These are phyloP conservation scores for Coluber constrictor DNA, from an alignment of 2,797 vertebrate genomes.

Conservation along the genomic window DNA sequence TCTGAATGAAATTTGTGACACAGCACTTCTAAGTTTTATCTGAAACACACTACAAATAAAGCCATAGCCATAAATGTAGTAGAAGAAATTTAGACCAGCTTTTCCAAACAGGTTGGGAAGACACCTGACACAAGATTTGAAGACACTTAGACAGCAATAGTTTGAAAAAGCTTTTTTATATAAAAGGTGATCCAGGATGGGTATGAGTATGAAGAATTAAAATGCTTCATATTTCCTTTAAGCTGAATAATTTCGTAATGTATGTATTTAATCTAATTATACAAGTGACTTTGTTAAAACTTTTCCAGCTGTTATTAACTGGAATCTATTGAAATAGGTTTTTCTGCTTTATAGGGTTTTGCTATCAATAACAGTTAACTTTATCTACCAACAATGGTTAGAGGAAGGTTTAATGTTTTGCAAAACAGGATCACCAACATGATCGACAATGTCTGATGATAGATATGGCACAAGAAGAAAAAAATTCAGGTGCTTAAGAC, in stretches of 20 bases:
- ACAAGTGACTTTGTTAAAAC: neutral
- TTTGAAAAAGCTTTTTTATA: neutral
- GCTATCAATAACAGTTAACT: fast-evolving
- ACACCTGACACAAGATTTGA: neutral
- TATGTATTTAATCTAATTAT: neutral
- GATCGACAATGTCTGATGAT: too few species aligned
- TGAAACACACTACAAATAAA: neutral
- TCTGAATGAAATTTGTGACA: neutral
- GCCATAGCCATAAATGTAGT: neutral
- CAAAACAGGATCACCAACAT: too few species aligned
- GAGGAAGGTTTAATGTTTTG: fast-evolving
- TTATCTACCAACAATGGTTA: neutral
- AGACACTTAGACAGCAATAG: neutral
- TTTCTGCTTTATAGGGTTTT: neutral
- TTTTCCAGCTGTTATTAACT: neutral
- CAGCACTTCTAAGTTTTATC: neutral
- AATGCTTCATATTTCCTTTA: neutral
- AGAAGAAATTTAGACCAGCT: neutral
- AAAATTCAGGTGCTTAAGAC: too few species aligned
- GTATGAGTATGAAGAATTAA: neutral
- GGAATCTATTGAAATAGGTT: fast-evolving
- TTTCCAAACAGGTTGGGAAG: neutral
- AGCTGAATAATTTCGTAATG: neutral
- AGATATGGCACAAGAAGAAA: too few species aligned
- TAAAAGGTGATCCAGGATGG: neutral